Evolutionary conservation across 2,113 vertebrate genomes (phyloP), one percentile per base, ranked within the genome.

Genomic region (Anas platyrhynchos): DNA sequence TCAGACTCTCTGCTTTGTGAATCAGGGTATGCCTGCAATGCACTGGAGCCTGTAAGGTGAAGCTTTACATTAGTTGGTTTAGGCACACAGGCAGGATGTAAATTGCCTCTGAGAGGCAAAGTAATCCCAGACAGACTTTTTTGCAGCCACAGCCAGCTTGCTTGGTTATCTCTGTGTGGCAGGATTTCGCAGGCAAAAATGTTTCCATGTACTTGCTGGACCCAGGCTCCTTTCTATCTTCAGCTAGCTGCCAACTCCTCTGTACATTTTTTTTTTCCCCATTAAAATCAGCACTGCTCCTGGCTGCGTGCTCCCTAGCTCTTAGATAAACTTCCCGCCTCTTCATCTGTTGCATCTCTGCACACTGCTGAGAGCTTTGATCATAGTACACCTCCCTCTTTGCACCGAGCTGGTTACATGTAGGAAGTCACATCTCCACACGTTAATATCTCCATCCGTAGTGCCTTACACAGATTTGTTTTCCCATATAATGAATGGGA

Each of bases 341-440:
- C 83, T 52, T 95, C 86, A 93, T 83, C 90, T 93, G 88, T 67
- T 74, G 16, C 77, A 67, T 62, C 69, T 67, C 83, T 68, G 83
- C 77, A 23, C 21, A 2, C 68, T 63, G 56, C 83, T 1, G 6
- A 80, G 85, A 83, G 68, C 56, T 74, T 26, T 86, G 72, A 81
- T 81, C 50, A 16, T 56, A 71, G 65, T 0, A 0, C 38, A 66
- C 61, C 52, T 52, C 83, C 52, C 75, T 83, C 80, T 63, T 43
- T 48, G 46, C 46, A 48, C 46, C 8, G 34, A 59, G 55, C 34
- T 36, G 44, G n/a, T 67, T 74, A 32, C 25, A n/a, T 3, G 16
- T 5, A 74, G 41, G 13, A 91, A 83, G n/a, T 9, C 55, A 7
- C 27, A 4, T 59, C 21, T 75, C 50, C 56, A 77, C 62, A 29